phyloP scores from a whole-genome alignment of 1,140 invertebrate species.

The Lucilia cuprina region DNA sequence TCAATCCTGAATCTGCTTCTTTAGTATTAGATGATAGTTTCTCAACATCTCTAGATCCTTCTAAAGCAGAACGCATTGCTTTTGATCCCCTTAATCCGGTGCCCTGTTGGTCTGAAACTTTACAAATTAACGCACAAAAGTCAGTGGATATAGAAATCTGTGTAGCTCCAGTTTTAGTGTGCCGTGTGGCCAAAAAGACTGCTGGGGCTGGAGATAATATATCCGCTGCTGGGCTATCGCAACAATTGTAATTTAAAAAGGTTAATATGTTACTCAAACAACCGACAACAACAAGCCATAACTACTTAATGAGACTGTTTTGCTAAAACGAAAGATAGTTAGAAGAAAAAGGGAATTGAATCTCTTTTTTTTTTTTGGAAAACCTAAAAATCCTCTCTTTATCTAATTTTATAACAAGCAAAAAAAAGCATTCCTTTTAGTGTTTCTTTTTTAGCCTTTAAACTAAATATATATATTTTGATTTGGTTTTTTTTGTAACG shows the following conservation, averaged over 20 bases:
- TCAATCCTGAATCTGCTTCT: constrained; percentile 74
- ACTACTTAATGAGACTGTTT: constrained; percentile 24
- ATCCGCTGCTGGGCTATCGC: constrained; percentile 81
- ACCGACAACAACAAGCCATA: constrained; percentile 8
- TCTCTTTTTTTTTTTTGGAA: background rate
- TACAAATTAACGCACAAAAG: constrained; percentile 56
- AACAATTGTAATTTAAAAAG: constrained; percentile 68
- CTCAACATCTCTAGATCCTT: constrained; percentile 67
- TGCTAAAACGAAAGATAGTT: background rate
- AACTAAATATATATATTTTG: background rate
- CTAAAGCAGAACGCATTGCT: constrained; percentile 66
- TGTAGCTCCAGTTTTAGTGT: constrained; percentile 85
- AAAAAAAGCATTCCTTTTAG: background rate
- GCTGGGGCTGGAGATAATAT: constrained; percentile 90
- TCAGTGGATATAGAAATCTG: constrained; percentile 73
- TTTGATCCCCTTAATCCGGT: constrained; percentile 77
- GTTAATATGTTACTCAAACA: background rate
- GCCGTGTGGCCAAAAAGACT: constrained; percentile 81
- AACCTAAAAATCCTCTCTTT: background rate
- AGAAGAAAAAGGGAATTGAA: background rate
- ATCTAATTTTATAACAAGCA: background rate
- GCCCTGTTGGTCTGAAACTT: constrained; percentile 80
- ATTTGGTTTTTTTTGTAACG: background rate
- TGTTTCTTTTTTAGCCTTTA: background rate
- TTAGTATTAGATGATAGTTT: constrained; percentile 88